Conservation (phyloP, 1,140 invertebrate species). For the Xylocopa sonorina region DNA sequence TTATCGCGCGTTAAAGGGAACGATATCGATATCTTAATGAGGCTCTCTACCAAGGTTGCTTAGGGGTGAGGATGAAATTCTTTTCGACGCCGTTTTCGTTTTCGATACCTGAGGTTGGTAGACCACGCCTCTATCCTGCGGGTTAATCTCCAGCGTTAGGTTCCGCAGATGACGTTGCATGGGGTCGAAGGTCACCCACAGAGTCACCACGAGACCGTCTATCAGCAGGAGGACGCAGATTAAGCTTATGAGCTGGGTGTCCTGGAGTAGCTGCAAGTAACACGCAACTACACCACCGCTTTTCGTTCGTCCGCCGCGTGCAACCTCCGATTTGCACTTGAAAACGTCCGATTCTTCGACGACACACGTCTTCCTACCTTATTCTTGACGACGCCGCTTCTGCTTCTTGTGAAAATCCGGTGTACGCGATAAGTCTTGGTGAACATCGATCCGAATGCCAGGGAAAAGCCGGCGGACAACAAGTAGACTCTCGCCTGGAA, state of each 20-base stretch:
- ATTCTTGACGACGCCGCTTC: slow-evolving; percentile 85
- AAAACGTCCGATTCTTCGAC: no score
- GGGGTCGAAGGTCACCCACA: slow-evolving; percentile 92
- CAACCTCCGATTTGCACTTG: background rate
- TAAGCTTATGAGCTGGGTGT: slow-evolving; percentile 91
- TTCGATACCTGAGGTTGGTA: slow-evolving; percentile 91
- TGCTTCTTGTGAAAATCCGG: slow-evolving; percentile 90
- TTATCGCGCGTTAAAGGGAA: slow-evolving; percentile 24
- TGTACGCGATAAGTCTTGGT: slow-evolving; percentile 94
- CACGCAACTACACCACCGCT: background rate
- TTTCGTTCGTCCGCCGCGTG: background rate
- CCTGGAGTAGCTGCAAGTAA: slow-evolving; percentile 86
- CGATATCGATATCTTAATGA: background rate
- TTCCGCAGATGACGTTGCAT: slow-evolving; percentile 92
- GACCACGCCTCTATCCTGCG: slow-evolving; percentile 89
- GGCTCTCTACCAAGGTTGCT: slow-evolving; percentile 20
- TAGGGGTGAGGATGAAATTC: background rate
- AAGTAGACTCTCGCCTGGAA: slow-evolving; percentile 91
- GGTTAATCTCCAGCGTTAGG: slow-evolving; percentile 90
- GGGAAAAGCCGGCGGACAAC: slow-evolving; percentile 92
- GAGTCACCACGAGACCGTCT: slow-evolving; percentile 89
- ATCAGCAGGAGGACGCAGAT: slow-evolving; percentile 90
- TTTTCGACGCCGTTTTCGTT: background rate
- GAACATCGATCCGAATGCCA: slow-evolving; percentile 95
- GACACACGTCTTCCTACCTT: no score